These are phyloP conservation scores for Leptinotarsa defecta DNA, from an alignment of 1,140 invertebrate genomes.

Conservation along the genomic window DNA sequence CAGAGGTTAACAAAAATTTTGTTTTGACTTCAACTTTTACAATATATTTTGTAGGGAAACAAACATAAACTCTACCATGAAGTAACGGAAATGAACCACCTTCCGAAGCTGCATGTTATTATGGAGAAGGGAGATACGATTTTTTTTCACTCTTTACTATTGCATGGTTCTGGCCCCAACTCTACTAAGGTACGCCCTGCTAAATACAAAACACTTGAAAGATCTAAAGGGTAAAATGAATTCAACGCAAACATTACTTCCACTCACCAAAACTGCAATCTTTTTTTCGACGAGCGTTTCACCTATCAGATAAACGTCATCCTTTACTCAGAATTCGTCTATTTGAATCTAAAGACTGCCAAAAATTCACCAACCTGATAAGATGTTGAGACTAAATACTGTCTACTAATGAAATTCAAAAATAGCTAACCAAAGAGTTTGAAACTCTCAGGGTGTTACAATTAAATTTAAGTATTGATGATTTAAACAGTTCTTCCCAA, in stretches of 20 bases:
- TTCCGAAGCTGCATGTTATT: conserved; percentile 65
- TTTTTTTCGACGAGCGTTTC: background rate
- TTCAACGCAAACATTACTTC: background rate
- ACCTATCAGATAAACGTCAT: too few species aligned
- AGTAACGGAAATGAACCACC: conserved; percentile 63
- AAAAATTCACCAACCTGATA: too few species aligned
- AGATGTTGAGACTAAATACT: too few species aligned
- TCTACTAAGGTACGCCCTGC: conserved; percentile 62
- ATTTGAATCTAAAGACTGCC: too few species aligned
- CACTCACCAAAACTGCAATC: background rate
- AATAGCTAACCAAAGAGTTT: too few species aligned
- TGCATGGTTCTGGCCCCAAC: conserved; percentile 88
- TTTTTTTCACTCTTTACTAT: conserved; percentile 86
- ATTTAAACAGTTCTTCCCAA: too few species aligned
- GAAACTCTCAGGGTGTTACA: too few species aligned
- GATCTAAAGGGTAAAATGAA: background rate
- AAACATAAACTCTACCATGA: conserved; percentile 84
- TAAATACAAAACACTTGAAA: too few species aligned
- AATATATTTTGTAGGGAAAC: conserved; percentile 56
- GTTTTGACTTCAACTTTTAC: background rate
- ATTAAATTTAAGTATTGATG: too few species aligned
- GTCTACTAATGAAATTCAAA: too few species aligned
- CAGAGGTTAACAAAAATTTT: conserved; percentile 60
- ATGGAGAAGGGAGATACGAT: conserved; percentile 89
- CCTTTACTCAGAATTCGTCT: too few species aligned